Conservation (phyloP, 1,140 invertebrate species). For the Lasioglossum baleicum region DNA sequence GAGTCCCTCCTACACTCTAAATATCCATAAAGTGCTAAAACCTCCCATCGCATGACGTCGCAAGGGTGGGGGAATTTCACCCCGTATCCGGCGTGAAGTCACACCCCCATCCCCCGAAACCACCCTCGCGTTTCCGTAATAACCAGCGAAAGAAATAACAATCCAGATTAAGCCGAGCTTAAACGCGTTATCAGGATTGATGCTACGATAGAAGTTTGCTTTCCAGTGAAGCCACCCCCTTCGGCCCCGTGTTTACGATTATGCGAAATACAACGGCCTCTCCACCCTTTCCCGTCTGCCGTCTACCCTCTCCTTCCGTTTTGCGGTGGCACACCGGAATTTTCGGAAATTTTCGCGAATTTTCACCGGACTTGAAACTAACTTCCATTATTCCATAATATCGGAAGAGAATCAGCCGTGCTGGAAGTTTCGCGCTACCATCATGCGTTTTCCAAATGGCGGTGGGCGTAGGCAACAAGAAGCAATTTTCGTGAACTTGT, state of each 20-base stretch:
- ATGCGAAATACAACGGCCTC: neutral
- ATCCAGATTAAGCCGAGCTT: conserved; percentile 7
- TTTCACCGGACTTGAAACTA: neutral
- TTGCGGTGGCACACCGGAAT: neutral
- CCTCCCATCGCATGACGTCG: too few relatives aligned
- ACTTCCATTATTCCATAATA: neutral
- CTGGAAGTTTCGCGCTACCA: neutral
- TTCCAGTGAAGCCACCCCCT: neutral
- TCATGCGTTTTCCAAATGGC: neutral
- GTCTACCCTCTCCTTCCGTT: too few relatives aligned
- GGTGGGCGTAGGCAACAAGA: neutral
- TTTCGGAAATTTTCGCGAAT: neutral
- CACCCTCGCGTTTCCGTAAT: neutral
- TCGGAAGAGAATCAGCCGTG: neutral
- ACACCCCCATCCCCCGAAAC: neutral
- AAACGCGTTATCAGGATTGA: conserved; percentile 6
- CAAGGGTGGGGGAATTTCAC: neutral
- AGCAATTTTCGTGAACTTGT: neutral
- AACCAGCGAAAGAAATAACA: conserved; percentile 9
- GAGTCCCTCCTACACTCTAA: too few relatives aligned
- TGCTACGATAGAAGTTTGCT: conserved; percentile 4
- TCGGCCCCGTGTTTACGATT: neutral
- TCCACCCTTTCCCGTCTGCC: neutral
- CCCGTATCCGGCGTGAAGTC: neutral
- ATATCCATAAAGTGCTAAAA: too few relatives aligned